phyloP scores from a whole-genome alignment of 2,113 vertebrate species.

The Syngnathus scovelli region DNA sequence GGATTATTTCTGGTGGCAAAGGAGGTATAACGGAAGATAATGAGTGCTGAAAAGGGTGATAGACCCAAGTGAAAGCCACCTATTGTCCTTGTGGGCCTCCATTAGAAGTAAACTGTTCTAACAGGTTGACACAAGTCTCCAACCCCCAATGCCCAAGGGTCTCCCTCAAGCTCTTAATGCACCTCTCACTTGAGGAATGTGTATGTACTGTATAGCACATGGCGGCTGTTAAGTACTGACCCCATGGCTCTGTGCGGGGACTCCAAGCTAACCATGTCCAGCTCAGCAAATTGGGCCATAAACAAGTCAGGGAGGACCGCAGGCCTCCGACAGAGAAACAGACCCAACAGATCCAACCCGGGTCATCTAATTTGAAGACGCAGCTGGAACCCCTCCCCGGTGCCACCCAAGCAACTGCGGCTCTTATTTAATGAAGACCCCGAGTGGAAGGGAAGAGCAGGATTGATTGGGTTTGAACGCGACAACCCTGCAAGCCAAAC shows the following conservation, averaged over 20 bases:
- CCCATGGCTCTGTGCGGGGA: constrained; percentile 30
- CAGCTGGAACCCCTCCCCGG: constrained; percentile 19
- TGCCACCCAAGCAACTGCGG: constrained; percentile 13
- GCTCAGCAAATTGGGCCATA: constrained; percentile 45
- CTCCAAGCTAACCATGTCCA: constrained; percentile 30
- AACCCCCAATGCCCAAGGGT: constrained; percentile 36
- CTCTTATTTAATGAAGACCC: constrained; percentile 30
- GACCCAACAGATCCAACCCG: constrained; percentile 13
- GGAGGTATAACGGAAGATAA: neutral
- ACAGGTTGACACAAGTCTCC: constrained; percentile 38
- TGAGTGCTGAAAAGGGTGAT: neutral
- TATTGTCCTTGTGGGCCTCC: neutral
- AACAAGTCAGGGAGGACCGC: constrained; percentile 23
- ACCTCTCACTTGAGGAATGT: constrained; percentile 47
- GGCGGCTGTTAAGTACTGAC: constrained; percentile 50
- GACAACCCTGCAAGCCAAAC: constrained; percentile 24
- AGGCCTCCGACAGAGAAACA: constrained; percentile 20
- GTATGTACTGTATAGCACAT: constrained; percentile 37
- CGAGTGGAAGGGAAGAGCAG: constrained; percentile 19
- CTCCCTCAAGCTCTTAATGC: constrained; percentile 39
- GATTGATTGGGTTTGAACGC: constrained; percentile 30
- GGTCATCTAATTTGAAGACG: constrained; percentile 22
- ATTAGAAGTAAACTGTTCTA: constrained; percentile 47
- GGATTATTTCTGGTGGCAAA: neutral
- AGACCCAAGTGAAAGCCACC: constrained; percentile 6